Conservation (phyloP, 2,797 vertebrate species). For the Syngnathus rostellatus region DNA sequence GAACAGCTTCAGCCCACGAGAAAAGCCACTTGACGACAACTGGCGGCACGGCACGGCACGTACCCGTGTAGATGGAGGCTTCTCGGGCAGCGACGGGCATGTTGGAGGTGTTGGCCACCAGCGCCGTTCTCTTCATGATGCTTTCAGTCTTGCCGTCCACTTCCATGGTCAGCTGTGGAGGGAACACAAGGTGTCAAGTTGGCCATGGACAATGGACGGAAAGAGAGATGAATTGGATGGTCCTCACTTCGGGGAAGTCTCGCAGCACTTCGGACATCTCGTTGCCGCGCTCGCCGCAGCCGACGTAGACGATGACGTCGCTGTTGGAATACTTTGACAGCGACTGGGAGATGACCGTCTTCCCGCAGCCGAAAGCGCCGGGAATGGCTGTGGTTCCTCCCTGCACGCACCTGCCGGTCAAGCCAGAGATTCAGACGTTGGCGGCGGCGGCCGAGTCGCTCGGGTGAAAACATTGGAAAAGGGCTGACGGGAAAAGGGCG, state of each 20-base stretch:
- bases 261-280: slow-evolving; percentile 99
- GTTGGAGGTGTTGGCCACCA: slow-evolving; percentile 97
- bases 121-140: slow-evolving; percentile 98
- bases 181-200: background rate
- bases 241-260: slow-evolving; percentile 75
- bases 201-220: background rate
- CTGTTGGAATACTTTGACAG: slow-evolving; percentile 98
- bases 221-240: background rate
- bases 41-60: background rate
- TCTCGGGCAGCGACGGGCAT: slow-evolving; percentile 99
- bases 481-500: slow-evolving; percentile 92
- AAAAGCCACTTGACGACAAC: background rate
- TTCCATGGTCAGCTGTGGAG: slow-evolving; percentile 89
- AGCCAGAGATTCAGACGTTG: background rate
- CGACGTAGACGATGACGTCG: slow-evolving; percentile 95
- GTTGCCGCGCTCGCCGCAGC: slow-evolving; percentile 96
- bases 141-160: slow-evolving; percentile 93
- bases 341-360: slow-evolving; percentile 97
- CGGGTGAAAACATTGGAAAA: background rate
- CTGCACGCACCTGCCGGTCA: slow-evolving; percentile 82
- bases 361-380: slow-evolving; percentile 98
- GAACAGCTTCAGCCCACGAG: background rate
- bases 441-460: too few relatives aligned
- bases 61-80: slow-evolving; percentile 97
- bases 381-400: slow-evolving; percentile 97